Evolutionary conservation across 1,140 invertebrate genomes (phyloP), one percentile per base, ranked within the genome.

Genomic region (Luehdorfia chinensis): DNA sequence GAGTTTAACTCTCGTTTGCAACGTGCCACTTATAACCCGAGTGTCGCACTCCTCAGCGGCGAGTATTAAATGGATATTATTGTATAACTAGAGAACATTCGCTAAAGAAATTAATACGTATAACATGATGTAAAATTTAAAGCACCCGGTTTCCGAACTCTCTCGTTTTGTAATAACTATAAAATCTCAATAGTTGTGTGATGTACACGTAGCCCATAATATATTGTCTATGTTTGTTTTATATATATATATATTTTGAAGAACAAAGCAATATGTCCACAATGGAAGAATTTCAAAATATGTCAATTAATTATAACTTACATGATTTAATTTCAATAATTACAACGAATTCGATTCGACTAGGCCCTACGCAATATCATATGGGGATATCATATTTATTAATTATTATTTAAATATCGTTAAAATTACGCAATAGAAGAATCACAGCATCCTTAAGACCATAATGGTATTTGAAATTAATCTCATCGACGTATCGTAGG

Each of bases 361-460:
- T 84, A 84, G 69, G 75, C 71, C 74, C 78, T 84, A 84, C 75
- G 58, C 67, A 80, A 68, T 74, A 70, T 84, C 65, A 79, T 74
- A 79, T 75, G 75, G 66, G 76, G 74, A 79, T 65, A 75, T 80
- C 66, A 74, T 75, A 65, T 59, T 74, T 70, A 74, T 66, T 58
- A 49, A 64, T 66, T 79, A 65, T 65, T 65, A 73, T 74, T 57
- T 50, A 74, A 66, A 75, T 72, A 72, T 61, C 46, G 18, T 75
- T 80, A 79, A 74, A 83, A 76, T 77, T 83, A 83, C 71, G 81
- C 81, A 85, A 85, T 83, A 85, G 77, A 84, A 85, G 78, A 85
- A 85, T 85, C 81, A 85, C 81, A 85, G 81, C 81, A 84, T 85
- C 68, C 75, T 84, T 81, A 84, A 78, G 78, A 83, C 76, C 78